phyloP scores from a whole-genome alignment of 2,113 vertebrate species.

The Nycticorax nycticorax region DNA sequence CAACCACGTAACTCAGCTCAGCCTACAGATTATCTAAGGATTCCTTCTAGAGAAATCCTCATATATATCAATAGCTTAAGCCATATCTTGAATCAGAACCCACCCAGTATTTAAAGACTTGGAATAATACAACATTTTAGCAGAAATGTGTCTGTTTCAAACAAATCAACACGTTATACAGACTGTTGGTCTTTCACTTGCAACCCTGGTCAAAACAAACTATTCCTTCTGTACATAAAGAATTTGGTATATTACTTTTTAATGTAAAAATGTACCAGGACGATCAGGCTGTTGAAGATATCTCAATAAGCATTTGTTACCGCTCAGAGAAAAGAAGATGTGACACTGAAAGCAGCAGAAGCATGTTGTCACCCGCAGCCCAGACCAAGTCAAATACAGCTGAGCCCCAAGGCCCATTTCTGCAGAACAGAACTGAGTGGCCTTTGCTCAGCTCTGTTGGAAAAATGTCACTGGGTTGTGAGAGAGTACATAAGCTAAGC shows the following conservation, averaged over 20 bases:
- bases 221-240: not conserved
- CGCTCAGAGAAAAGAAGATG: not conserved
- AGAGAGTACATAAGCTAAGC: not conserved
- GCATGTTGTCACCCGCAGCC: not conserved
- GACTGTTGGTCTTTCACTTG: not conserved
- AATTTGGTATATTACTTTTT: not conserved
- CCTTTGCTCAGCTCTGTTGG: not conserved
- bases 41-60: not conserved
- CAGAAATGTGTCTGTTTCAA: not conserved
- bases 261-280: not conserved
- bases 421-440: not conserved
- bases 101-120: not conserved
- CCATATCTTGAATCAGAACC: not conserved
- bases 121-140: not conserved
- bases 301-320: not conserved
- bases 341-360: not conserved
- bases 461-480: not conserved
- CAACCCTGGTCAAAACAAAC: not conserved
- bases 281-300: not conserved
- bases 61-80: not conserved
- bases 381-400: not conserved
- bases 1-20: not conserved
- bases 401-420: not conserved
- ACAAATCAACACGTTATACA: not conserved
- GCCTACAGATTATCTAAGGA: not conserved